Percentiles rank a stretch among this genome's conserved stretches.
These are phyloP conservation scores for Eupeodes corollae DNA, from an alignment of 1,140 invertebrate species.

Conservation along the genomic window DNA sequence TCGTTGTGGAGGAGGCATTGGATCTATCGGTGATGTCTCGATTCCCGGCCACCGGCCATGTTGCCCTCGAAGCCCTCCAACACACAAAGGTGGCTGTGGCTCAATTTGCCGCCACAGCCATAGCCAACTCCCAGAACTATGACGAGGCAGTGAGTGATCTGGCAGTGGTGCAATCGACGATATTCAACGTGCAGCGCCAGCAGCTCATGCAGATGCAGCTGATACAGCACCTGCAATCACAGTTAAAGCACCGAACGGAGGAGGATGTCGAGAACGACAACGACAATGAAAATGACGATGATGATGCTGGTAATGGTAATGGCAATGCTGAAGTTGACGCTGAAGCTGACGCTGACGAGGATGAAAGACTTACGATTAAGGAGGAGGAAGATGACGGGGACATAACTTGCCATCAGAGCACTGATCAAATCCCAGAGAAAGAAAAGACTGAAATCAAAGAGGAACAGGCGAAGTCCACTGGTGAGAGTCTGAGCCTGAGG, in stretches of 20 bases:
- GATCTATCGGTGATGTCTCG: conserved; percentile 29
- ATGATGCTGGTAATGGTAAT: not conserved
- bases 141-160: conserved; percentile 72
- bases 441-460: not conserved
- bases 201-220: conserved; percentile 88
- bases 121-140: conserved; percentile 64
- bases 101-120: conserved; percentile 75
- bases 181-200: conserved; percentile 85
- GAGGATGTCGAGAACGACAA: conserved; percentile 17
- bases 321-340: not conserved
- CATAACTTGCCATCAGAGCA: not conserved
- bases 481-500: not conserved
- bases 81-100: conserved; percentile 70
- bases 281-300: not conserved
- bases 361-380: not conserved
- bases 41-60: conserved; percentile 25
- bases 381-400: conserved; percentile 1
- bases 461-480: not conserved
- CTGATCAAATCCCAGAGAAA: not conserved
- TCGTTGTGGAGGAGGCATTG: conserved; percentile 23
- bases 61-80: conserved; percentile 80
- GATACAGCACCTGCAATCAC: conserved; percentile 83
- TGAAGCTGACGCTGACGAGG: not conserved
- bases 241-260: conserved; percentile 41
- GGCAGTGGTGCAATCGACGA: conserved; percentile 72